Percentiles rank a stretch among this genome's conserved stretches.
Conservation (phyloP, 37 sponge, comb jelly and placozoan genomes). For the Haliclona indistincta region DNA sequence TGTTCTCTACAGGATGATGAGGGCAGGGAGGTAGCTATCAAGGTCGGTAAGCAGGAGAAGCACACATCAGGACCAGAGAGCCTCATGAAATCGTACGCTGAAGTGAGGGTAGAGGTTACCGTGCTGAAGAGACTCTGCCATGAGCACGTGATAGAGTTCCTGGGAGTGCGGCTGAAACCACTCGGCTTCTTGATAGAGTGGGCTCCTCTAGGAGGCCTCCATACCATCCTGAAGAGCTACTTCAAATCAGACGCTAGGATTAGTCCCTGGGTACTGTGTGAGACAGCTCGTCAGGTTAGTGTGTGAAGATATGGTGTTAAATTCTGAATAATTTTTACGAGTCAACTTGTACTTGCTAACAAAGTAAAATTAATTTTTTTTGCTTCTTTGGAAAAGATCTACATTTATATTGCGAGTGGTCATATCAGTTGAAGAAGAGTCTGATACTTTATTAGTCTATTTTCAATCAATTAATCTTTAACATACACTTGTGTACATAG, state of each 20-base stretch:
- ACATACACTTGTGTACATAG: too few species aligned
- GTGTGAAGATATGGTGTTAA: not conserved
- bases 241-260: constrained; percentile 59
- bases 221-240: constrained; percentile 58
- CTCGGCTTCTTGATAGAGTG: constrained; percentile 87
- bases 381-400: too few species aligned
- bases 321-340: too few species aligned
- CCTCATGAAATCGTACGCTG: constrained; percentile 53
- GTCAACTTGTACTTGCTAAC: too few species aligned
- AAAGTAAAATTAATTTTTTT: too few species aligned
- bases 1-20: constrained; percentile 54
- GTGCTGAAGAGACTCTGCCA: constrained; percentile 69
- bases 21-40: constrained; percentile 81
- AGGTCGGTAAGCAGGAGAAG: constrained; percentile 59
- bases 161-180: constrained; percentile 76
- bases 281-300: constrained; percentile 64
- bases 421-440: too few species aligned
- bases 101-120: constrained; percentile 70
- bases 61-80: constrained; percentile 24
- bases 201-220: constrained; percentile 77
- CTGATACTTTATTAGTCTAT: too few species aligned
- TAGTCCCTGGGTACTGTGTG: constrained; percentile 58
- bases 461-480: too few species aligned
- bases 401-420: too few species aligned
- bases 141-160: constrained; percentile 71